Base-by-base conservation (phyloP, 2,113 vertebrate species). In the Mastomys natalensis region DNA sequence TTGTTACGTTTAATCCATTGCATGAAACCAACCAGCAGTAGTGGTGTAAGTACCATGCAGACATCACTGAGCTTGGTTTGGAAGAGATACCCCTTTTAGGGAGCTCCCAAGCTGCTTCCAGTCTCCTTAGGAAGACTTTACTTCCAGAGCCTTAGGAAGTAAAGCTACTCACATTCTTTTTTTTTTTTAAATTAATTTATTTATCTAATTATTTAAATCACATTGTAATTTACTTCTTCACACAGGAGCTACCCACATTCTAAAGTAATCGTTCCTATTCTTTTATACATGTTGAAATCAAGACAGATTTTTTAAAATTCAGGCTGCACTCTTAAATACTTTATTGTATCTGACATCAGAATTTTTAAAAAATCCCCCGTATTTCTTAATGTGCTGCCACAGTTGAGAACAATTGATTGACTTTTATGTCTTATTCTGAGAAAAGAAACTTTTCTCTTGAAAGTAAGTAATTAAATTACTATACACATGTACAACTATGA, bases 321-420 rank as follows among this genome's bases (percentile, higher is more conserved):
- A 66, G 26, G 13, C 68, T 90, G 31, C 13, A 43, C 3, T 51
- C 55, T 15, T 80, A 90, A 15, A 68, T 74, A 80, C 84, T 90
- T 93, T 92, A 90, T 70, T 93, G 64, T 90, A n/a, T 70, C 48
- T 45, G 70, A 26, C 48, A 97, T 80, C 84, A 93, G 12, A 45
- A 22, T 51, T 85, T 80, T 40, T 82, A 78, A 85, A 85, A 24
- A 2, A 40, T 45, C 16, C 43, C 12, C 6, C 31, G 29, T 74
- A 1, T 80, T 96, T 84, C 81, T 90, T 90, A 93, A 90, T 9
- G 2, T 82, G 80, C 37, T 70, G 5, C 15, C 17, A 55, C 16
- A 70, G 45, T 55, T 58, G 43, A 91, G 78, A 95, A 93, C 3
- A 87, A 87, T 34, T 88, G 55, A 84, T 90, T 21, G 55, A 73